Percentiles rank a stretch among this genome's conserved stretches.
phyloP scores from a whole-genome alignment of 2,888 invertebrate genomes.

The Therioaphis trifolii region DNA sequence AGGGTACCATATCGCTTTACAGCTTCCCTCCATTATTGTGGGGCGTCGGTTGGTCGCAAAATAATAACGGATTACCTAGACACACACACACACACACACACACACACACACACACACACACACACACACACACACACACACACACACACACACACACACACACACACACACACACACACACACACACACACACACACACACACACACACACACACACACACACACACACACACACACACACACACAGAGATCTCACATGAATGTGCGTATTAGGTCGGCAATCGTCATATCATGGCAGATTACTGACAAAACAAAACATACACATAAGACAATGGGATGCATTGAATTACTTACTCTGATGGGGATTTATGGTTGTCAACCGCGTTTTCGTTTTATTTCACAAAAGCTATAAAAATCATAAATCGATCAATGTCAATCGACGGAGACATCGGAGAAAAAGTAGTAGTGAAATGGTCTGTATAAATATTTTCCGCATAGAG shows the following conservation, averaged over 20 bases:
- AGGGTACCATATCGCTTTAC: not conserved
- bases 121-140: not conserved
- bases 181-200: not conserved
- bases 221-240: not conserved
- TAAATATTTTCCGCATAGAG: not conserved
- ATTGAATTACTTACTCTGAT: constrained; percentile 21
- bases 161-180: not conserved
- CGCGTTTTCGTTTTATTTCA: constrained; percentile 21
- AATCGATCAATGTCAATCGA: constrained; percentile 48
- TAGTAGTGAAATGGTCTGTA: constrained; percentile 12
- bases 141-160: not conserved
- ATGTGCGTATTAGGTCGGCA: constrained; percentile 4
- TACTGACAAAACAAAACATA: constrained; percentile 8
- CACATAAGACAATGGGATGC: constrained; percentile 28
- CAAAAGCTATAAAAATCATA: constrained; percentile 41
- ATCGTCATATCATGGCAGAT: constrained; percentile 32
- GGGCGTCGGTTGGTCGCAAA: constrained; percentile 15
- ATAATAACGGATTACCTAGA: not conserved
- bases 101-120: not conserved
- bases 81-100: not conserved
- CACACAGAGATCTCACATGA: no score
- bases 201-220: not conserved
- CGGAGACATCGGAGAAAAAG: not conserved
- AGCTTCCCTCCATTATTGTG: not conserved
- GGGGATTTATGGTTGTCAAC: constrained; percentile 40